These are phyloP conservation scores for Donacobius atricapilla DNA, from an alignment of 2,113 vertebrate genomes.

Conservation along the genomic window DNA sequence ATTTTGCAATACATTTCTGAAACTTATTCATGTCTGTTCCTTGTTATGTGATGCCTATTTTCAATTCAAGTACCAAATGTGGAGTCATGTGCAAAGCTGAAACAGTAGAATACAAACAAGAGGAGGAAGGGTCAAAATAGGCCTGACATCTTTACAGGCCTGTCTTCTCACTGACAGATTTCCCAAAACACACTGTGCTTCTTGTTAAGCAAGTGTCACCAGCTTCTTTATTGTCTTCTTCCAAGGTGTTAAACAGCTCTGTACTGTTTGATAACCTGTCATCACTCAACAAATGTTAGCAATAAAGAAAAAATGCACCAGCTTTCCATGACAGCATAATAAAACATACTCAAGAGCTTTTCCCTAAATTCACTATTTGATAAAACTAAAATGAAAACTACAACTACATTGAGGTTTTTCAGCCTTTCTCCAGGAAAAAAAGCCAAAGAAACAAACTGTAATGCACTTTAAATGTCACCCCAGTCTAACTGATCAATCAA, in stretches of 20 bases:
- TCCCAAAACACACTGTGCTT: neutral
- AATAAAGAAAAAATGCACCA: slow-evolving; percentile 29
- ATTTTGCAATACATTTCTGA: neutral
- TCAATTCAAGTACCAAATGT: neutral
- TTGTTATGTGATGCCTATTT: neutral
- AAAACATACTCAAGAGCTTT: neutral
- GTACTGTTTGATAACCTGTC: slow-evolving; percentile 20
- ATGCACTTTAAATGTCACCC: neutral
- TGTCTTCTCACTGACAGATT: neutral
- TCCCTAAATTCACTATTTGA: neutral
- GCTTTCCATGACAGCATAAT: neutral
- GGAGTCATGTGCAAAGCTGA: neutral
- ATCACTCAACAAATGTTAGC: slow-evolving; percentile 5
- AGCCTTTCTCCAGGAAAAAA: neutral
- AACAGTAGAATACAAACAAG: neutral
- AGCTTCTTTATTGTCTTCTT: neutral
- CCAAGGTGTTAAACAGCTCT: slow-evolving; percentile 24
- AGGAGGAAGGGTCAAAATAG: neutral
- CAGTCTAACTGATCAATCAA: neutral
- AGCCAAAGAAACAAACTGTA: neutral
- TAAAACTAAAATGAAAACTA: neutral
- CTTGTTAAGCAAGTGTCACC: slow-evolving; percentile 31
- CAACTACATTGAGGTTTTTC: neutral
- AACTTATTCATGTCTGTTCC: neutral
- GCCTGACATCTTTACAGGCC: slow-evolving; percentile 4